Conservation (phyloP, 2,113 vertebrate genomes). For the Galeopterus variegatus region DNA sequence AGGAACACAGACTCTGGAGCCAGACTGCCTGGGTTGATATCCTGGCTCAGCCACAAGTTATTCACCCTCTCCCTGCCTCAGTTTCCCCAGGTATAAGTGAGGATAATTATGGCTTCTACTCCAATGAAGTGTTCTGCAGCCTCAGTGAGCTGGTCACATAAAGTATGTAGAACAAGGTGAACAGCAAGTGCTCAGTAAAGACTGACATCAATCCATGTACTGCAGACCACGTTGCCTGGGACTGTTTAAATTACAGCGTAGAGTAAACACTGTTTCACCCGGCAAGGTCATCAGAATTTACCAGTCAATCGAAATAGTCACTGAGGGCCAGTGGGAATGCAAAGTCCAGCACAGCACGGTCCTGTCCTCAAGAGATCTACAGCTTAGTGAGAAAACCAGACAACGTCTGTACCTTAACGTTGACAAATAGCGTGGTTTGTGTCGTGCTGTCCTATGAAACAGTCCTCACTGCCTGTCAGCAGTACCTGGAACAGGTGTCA, state of each 20-base stretch:
- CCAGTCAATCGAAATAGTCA: not conserved
- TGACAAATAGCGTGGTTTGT: rapidly evolving
- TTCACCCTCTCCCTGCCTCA: not conserved
- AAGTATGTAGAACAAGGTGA: not conserved
- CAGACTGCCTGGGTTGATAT: not conserved
- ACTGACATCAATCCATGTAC: not conserved
- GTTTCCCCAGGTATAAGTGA: not conserved
- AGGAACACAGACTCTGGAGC: not conserved
- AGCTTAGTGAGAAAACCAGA: not conserved
- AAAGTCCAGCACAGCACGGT: not conserved
- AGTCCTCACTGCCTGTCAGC: not conserved
- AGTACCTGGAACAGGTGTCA: too few species aligned
- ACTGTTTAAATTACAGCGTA: not conserved
- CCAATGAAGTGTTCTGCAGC: rapidly evolving
- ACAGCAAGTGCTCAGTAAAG: not conserved
- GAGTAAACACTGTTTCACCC: not conserved
- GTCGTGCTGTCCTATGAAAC: rapidly evolving
- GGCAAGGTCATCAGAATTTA: not conserved
- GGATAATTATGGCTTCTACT: not conserved
- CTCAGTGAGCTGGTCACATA: not conserved
- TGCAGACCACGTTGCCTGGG: not conserved
- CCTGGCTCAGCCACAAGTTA: not conserved
- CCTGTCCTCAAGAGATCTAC: not conserved
- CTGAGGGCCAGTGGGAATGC: not conserved
- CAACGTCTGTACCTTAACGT: rapidly evolving